A percentile compares a stretch with the other conserved stretches of the same genome.
These are phyloP conservation scores for Dioctria rufipes DNA, from an alignment of 2,888 invertebrate species.

Conservation along the genomic window DNA sequence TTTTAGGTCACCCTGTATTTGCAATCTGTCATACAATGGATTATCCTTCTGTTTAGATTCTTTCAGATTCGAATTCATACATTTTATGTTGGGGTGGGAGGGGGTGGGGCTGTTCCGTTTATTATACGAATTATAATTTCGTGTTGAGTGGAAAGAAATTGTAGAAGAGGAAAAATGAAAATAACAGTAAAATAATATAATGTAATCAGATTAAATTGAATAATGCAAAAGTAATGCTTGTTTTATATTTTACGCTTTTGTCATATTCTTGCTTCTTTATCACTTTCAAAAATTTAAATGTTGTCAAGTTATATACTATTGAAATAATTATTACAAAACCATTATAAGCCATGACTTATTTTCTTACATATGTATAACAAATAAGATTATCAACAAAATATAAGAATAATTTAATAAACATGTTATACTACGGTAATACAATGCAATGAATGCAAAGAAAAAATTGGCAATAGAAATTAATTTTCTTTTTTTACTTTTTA, in stretches of 20 bases:
- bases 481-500: conserved; percentile 46
- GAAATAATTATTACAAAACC: neutral
- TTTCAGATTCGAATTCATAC: too few species aligned
- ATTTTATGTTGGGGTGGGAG: too few species aligned
- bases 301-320: neutral
- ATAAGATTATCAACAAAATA: conserved; percentile 23
- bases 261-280: neutral
- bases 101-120: too few species aligned
- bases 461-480: conserved; percentile 63
- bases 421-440: conserved; percentile 38
- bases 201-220: neutral
- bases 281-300: neutral
- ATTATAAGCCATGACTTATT: too few species aligned
- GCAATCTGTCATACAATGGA: too few species aligned
- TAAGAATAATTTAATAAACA: conserved; percentile 31
- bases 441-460: conserved; percentile 60
- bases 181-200: neutral
- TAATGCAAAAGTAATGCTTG: neutral
- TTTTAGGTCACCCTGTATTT: too few species aligned
- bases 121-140: too few species aligned
- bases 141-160: too few species aligned
- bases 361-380: too few species aligned
- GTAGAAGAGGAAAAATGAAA: too few species aligned
- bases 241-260: neutral
- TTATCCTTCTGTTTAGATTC: too few species aligned